These are phyloP conservation scores for Leptinotarsa peninsularis DNA, from an alignment of 2,888 invertebrate genomes.

Conservation along the genomic window DNA sequence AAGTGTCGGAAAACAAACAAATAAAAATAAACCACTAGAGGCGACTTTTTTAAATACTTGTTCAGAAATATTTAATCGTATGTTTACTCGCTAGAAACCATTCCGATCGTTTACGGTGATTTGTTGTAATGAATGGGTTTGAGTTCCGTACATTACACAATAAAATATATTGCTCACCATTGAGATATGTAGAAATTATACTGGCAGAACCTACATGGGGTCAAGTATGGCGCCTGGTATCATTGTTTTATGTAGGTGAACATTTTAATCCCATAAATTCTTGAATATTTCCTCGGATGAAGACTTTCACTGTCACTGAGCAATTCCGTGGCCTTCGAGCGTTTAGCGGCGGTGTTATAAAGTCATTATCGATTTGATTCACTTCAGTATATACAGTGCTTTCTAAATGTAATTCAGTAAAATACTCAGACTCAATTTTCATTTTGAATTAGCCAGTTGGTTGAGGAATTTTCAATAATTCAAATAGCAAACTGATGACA, in stretches of 20 bases:
- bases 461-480: too few relatives aligned
- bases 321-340: background rate
- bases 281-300: background rate
- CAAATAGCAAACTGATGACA: too few relatives aligned
- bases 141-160: slow-evolving; percentile 13
- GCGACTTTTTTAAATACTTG: background rate
- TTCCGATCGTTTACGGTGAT: slow-evolving; percentile 3
- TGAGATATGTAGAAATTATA: slow-evolving; percentile 14
- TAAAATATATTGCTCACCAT: slow-evolving; percentile 11
- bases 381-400: too few relatives aligned
- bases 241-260: slow-evolving; percentile 12
- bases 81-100: background rate
- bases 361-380: slow-evolving; percentile 3
- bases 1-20: background rate
- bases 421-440: too few relatives aligned
- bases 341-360: background rate
- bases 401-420: too few relatives aligned
- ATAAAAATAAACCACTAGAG: background rate
- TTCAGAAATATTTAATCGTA: background rate
- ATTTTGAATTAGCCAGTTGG: too few relatives aligned
- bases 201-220: slow-evolving; percentile 5
- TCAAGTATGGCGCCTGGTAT: slow-evolving; percentile 16
- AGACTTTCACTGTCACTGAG: slow-evolving; percentile 14
- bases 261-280: slow-evolving; percentile 13
- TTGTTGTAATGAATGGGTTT: slow-evolving; percentile 17